Percentiles rank a stretch among this genome's conserved stretches.
phyloP scores from a whole-genome alignment of 1,140 invertebrate genomes.

The Meteorus sp. region DNA sequence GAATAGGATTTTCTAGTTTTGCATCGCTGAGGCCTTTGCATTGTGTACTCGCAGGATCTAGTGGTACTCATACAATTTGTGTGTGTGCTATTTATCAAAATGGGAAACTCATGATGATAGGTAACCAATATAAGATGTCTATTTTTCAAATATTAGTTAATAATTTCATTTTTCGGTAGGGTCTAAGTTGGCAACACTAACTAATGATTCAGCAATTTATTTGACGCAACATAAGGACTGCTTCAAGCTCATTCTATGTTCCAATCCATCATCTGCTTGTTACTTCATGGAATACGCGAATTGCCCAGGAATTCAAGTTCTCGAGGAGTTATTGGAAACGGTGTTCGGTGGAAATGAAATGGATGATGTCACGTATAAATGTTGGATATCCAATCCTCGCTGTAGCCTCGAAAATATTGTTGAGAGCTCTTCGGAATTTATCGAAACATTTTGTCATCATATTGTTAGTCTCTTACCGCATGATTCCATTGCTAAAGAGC shows the following conservation, averaged over 20 bases:
- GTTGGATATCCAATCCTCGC: conserved; percentile 17
- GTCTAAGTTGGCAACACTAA: background rate
- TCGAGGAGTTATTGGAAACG: conserved; percentile 3
- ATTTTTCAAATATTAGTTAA: too few species aligned
- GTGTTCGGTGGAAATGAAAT: conserved; percentile 4
- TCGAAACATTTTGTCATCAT: conserved; percentile 23
- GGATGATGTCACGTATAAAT: conserved; percentile 6
- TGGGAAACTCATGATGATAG: conserved; percentile 20
- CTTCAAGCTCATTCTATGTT: background rate
- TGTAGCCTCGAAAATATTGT: conserved; percentile 6
- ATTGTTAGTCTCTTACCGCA: background rate
- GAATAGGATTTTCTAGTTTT: background rate
- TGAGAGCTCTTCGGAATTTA: conserved; percentile 18
- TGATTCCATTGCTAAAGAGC: conserved; percentile 14
- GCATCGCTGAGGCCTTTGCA: background rate
- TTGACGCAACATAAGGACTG: background rate
- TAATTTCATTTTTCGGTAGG: background rate
- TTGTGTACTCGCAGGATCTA: background rate
- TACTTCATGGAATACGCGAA: conserved; percentile 2
- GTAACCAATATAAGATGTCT: too few species aligned
- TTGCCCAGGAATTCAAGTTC: conserved; percentile 4
- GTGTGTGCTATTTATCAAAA: conserved; percentile 11
- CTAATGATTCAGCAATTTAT: background rate
- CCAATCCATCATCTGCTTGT: background rate
- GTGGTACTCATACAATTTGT: conserved; percentile 1